Evolutionary conservation across 2,113 vertebrate species (phyloP), one percentile per base, ranked within the genome.

Genomic region (Osmerus mordax): DNA sequence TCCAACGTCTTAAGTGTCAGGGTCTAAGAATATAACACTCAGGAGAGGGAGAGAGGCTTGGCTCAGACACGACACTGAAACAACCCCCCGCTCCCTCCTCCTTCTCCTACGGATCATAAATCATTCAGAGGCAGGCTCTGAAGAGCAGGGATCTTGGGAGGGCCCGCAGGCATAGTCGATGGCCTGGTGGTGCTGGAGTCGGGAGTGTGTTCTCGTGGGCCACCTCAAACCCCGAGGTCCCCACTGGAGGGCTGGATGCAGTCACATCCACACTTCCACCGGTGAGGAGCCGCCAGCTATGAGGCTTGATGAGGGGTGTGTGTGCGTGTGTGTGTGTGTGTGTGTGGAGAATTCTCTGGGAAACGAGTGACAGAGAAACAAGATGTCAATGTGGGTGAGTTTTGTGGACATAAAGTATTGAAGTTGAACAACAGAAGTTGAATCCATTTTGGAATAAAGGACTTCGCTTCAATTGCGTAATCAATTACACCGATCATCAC

Each of bases 41-140:
- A 53, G 55, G 52, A 62, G 66, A 77, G 74, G 67, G 78, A 80
- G 66, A 12, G 41, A 47, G 41, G 5, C 41, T 77, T 75, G 32
- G 78, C 75, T 76, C 77, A 83, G 76, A 79, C 77, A 79, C 71
- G 77, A 77, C 75, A 65, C 51, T 79, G 82, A 89, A 78, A 80
- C 77, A 88, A 76, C 65, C 77, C 70, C 66, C 77, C 75, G 77
- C 58, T 62, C 73, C 54, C 55, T 41, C 54, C 51, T 41, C 56
- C 14, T 51, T 32, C 51, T 2, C 32, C 66, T 74, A 70, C 55
- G 61, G 36, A 75, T 77, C 75, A 87, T 90, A 80, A 91, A 90
- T 91, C 84, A 89, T 91, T 90, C 82, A 89, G 67, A 58, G 75
- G 66, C 73, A 60, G 72, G 73, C 79, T 66, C 59, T 79, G 70